Base-by-base conservation (phyloP, 2,888 invertebrate genomes). In the Drosophila birchii region DNA sequence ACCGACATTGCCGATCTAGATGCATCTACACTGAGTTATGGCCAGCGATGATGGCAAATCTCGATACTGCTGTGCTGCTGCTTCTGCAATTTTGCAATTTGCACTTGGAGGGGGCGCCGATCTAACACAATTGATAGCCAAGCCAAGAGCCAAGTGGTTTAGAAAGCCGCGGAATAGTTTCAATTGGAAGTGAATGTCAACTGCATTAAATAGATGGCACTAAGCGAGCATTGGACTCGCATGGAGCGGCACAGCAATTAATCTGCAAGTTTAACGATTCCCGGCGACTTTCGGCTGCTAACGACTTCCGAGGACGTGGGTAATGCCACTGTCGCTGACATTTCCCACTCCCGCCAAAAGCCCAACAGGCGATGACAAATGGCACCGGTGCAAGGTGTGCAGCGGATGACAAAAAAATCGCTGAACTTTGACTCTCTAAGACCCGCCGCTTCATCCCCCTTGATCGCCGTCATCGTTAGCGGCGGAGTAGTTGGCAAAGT, bases 401-500 rank as follows among this genome's bases (percentile, higher is more conserved):
- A 53, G 49, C 23, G 66, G 77, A 77, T 82, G 78, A 64, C 76
- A 68, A 68, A 76, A 69, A 72, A 75, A 78, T 63, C 72, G 73
- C 84, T 78, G 77, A 84, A 84, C 83, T 86, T 80, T 86, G 77
- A 83, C 83, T 83, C 66, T 51, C 58, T 32, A 26, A 57, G 57
- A 59, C 57, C 51, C 58, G 16, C 34, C 45, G 4, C 16, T 14
- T 16, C 29, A 39, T 7, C 6, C 26, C 2, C 18, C n/a, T 11
- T 41, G 8, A n/a, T 26, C 9, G 20, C 16, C 18, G 57, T 14
- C 20, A 67, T 45, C 70, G 49, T 70, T 56, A 63, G 67, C 56
- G 51, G 55, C 57, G 54, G 54, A 67, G 78, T 58, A 54, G 69
- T 76, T 74, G 68, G 59, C 68, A 61, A 77, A 86, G 85, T 64